These are phyloP conservation scores for Lepus townsendii DNA, from an alignment of 2,797 vertebrate species.

Conservation along the genomic window DNA sequence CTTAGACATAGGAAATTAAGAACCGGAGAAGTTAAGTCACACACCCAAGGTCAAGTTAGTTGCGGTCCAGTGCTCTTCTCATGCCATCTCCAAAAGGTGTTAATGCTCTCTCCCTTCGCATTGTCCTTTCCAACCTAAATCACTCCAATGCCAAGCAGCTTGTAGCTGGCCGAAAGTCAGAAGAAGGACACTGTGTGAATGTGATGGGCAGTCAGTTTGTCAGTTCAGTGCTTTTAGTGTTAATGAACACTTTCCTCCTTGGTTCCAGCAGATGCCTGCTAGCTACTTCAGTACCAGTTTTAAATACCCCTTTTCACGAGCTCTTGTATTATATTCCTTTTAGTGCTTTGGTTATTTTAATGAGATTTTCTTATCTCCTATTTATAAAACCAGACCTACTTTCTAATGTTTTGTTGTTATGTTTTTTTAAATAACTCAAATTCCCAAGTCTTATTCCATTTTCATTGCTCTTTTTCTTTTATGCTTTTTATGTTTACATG, in stretches of 20 bases:
- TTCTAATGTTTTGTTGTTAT: slow-evolving; percentile 72
- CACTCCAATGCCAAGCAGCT: slow-evolving; percentile 41
- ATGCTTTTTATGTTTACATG: slow-evolving; percentile 53
- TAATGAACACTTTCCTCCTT: slow-evolving; percentile 67
- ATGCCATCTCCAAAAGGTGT: slow-evolving; percentile 50
- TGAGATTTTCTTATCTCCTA: slow-evolving; percentile 74
- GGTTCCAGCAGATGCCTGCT: slow-evolving; percentile 44
- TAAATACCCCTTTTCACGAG: slow-evolving; percentile 68
- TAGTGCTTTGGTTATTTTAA: slow-evolving; percentile 73
- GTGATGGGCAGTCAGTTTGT: background rate
- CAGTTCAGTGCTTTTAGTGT: slow-evolving; percentile 51
- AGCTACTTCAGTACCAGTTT: slow-evolving; percentile 63
- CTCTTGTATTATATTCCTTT: slow-evolving; percentile 67
- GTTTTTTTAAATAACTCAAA: slow-evolving; percentile 58
- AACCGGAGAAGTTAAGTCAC: slow-evolving; percentile 56
- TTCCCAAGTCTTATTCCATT: slow-evolving; percentile 60
- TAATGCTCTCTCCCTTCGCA: slow-evolving; percentile 42
- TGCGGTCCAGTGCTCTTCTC: slow-evolving; percentile 58
- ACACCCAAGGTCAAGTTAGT: slow-evolving; percentile 71
- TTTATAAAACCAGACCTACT: slow-evolving; percentile 73
- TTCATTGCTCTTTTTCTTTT: slow-evolving; percentile 59
- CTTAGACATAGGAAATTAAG: slow-evolving; percentile 65
- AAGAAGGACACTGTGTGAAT: slow-evolving; percentile 63
- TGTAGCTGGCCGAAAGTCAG: slow-evolving; percentile 58
- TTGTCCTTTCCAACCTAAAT: slow-evolving; percentile 68